Evolutionary conservation across 2,888 invertebrate genomes (phyloP).

Genomic region (Metacarcinus magister): DNA sequence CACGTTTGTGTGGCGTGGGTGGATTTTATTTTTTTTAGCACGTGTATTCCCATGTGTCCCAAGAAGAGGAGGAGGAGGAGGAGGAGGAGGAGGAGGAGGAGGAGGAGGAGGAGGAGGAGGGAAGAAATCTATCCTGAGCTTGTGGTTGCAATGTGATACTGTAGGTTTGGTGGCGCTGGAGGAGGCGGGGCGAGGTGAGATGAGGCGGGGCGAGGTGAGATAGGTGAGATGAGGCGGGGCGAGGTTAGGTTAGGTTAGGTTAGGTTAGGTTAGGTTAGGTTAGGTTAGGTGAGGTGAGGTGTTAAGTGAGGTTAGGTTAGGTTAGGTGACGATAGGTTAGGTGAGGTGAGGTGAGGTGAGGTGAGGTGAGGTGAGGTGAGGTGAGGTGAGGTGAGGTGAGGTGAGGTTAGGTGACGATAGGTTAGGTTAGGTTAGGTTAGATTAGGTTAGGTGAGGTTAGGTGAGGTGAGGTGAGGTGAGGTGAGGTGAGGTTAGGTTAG

Average conservation of each 20-base stretch:
- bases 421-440: background rate
- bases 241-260: background rate
- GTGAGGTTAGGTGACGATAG: background rate
- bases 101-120: slow-evolving; percentile 50
- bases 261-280: no score
- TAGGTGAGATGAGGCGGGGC: background rate
- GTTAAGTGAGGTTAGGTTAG: no score
- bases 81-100: slow-evolving; percentile 54
- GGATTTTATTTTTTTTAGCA: background rate
- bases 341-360: no score
- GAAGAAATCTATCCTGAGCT: background rate
- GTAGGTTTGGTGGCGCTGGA: background rate
- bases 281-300: no score
- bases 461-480: no score
- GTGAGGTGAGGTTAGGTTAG: no score
- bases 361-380: background rate
- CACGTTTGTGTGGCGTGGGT: background rate
- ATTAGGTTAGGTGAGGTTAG: no score
- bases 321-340: no score
- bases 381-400: background rate
- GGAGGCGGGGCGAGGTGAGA: background rate
- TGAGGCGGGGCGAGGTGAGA: background rate
- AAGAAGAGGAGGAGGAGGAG: background rate
- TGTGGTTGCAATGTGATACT: background rate
- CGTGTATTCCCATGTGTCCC: slow-evolving; percentile 16